Evolutionary conservation across 1,140 invertebrate species (phyloP).

Genomic region (Lepidurus apus): DNA sequence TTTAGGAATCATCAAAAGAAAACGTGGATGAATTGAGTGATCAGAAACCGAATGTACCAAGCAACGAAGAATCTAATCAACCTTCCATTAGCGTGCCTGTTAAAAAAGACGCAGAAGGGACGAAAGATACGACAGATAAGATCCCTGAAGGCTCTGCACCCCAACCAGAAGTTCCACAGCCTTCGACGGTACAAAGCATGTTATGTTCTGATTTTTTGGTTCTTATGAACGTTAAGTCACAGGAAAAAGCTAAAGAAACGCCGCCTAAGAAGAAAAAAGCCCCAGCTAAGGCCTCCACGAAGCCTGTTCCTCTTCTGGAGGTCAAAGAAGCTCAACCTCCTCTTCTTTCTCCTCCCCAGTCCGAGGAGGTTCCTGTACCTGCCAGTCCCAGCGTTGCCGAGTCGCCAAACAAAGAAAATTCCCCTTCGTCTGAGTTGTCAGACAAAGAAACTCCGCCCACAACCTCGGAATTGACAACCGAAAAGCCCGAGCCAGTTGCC

Average conservation of each 20-base stretch:
- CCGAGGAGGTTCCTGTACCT: background rate
- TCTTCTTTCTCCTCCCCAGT: background rate
- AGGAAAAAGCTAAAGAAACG: slow-evolving; percentile 26
- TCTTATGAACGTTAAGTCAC: background rate
- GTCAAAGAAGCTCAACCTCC: background rate
- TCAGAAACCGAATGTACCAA: background rate
- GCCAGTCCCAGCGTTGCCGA: background rate
- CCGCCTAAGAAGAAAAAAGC: slow-evolving; percentile 22
- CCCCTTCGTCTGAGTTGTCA: background rate
- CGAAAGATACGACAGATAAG: background rate
- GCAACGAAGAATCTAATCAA: background rate
- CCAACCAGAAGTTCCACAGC: background rate
- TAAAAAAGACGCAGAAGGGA: slow-evolving; percentile 29
- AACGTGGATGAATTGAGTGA: background rate
- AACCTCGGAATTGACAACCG: background rate
- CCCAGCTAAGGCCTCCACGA: background rate
- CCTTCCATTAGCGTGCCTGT: background rate
- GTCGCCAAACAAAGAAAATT: background rate
- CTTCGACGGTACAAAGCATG: background rate
- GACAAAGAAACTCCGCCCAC: background rate
- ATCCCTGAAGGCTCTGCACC: background rate
- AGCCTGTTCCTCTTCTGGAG: slow-evolving; percentile 12
- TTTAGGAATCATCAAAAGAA: background rate
- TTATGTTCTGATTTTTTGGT: background rate
- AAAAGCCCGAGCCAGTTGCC: background rate